Conservation (phyloP, 2,888 invertebrate genomes). For the Andrena flavipes region DNA sequence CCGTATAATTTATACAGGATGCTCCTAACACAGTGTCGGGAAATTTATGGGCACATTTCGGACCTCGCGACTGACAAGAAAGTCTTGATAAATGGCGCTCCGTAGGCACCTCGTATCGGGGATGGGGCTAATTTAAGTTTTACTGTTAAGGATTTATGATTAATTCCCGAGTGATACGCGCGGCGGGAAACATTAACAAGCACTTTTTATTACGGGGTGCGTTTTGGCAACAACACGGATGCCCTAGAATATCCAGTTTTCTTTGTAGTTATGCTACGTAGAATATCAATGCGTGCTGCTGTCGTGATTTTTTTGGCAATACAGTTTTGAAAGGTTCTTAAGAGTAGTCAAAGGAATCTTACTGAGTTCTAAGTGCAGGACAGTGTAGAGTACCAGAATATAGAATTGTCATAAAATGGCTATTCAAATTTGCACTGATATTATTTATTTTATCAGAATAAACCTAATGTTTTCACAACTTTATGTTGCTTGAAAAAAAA, state of each 20-base stretch:
- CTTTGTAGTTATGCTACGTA: too few species aligned
- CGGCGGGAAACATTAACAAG: background rate
- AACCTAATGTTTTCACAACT: too few species aligned
- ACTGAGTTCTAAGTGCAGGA: too few species aligned
- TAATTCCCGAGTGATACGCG: background rate
- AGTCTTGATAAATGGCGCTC: conserved; percentile 20
- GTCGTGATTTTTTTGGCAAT: background rate
- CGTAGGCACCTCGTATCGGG: background rate
- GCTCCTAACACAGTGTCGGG: background rate
- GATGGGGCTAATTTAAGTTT: background rate
- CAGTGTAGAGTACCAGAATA: too few species aligned
- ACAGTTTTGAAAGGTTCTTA: background rate
- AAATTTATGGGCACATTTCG: conserved; percentile 30
- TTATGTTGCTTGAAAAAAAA: too few species aligned
- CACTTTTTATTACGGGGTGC: background rate
- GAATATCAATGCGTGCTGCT: background rate
- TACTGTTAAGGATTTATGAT: conserved; percentile 26
- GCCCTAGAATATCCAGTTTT: background rate
- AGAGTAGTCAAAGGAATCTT: background rate
- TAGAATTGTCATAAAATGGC: too few species aligned
- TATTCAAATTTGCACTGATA: too few species aligned
- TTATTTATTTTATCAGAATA: too few species aligned
- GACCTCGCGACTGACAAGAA: background rate
- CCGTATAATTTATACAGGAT: conserved; percentile 59
- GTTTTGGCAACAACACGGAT: background rate